Base-by-base conservation (phyloP, 2,888 invertebrate genomes). In the Formica aserva region DNA sequence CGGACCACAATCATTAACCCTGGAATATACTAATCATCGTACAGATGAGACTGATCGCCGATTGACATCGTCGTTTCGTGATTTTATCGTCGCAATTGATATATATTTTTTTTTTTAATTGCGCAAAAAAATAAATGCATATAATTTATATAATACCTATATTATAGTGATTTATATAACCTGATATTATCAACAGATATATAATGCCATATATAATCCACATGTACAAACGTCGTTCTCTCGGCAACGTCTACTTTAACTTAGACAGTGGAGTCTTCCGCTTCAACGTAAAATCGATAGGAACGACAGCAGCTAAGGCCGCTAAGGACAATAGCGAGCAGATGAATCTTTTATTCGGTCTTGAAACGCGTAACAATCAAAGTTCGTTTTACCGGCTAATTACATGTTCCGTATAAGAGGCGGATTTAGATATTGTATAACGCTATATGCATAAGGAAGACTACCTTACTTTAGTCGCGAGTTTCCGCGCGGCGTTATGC, bases 341-440 rank as follows among this genome's bases (percentile, higher is more conserved):
- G 72, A 74, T 80, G 74, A 80, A 80, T 80, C 78, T 80, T 80
- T 80, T 74, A 80, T 74, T 78, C 45, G 74, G 45, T 60, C 78
- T 60, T 74, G 55, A 55, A 52, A 22, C 18, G 32, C 55, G 77
- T 18, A 22, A 78, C 74, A 45, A 72, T 22, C 32, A 72, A 74
- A 74, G 35, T 78, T 71, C 78, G 32, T 78, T 72, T 74, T 11
- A 26, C 60, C 78, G 60, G 60, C 35, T 80, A 80, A 80, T 80
- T 60, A 74, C 9, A 13, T 5, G 45, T 60, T 18, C 29, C n/a
- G 18, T 35, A 11, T 35, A 60, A 45, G 45, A 35, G 29, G 22
- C 78, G 74, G 74, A 80, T 72, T 74, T 74, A 72, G 57, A 80
- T 45, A 52, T 0, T 38, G 9, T 38, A 38, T 45, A 15, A 45